Evolutionary conservation across 2,113 vertebrate species (phyloP), one percentile per base, ranked within the genome.

Genomic region (Podarcis cretensis): DNA sequence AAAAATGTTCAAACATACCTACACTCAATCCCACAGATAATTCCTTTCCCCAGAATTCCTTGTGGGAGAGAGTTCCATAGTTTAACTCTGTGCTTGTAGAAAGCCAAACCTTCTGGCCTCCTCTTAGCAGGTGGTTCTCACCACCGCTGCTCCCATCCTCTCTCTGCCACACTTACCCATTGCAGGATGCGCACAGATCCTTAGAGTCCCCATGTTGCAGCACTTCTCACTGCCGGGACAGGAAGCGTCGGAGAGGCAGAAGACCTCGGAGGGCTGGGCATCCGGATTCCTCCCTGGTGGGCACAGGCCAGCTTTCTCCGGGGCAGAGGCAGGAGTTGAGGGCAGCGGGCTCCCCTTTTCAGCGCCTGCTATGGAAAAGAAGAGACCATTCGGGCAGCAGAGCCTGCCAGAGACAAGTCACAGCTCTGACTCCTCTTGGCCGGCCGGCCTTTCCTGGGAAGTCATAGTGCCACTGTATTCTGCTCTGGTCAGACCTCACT

Each of bases 161-260:
- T 0, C 37, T 3, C 18, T 48, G 23, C 18, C 0, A 3, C 37
- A 0, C 0, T 7, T 94, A 96, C 95, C 95, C 93, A 89, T 10
- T 32, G 35, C 6, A n/a, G 94, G 94, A 68, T 95, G 95, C 35
- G 91, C 78, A 81, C 95, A 95, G 90, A 20, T 87, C 85, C 86
- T 84, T 73, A 54, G 35, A 0, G 18, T 76, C 23, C 90, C 40
- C 0, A 13, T 6, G 21, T 13, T 88, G 91, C 95, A 96, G 90
- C 95, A 95, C 57, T 94, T 95, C 93, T 96, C 90, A 0, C 89
- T 5, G 0, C 89, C 88, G 0, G 95, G 95, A 69, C 95, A 96
- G 87, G 89, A 0, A 0, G 1, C 30, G 43, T 95, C 95, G 0
- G 91, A 93, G 81, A 94, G 57, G 85, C 95, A 96, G 90, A 9